Evolutionary conservation across 1,140 invertebrate species (phyloP).

Genomic region (Drosophila pectinifera): DNA sequence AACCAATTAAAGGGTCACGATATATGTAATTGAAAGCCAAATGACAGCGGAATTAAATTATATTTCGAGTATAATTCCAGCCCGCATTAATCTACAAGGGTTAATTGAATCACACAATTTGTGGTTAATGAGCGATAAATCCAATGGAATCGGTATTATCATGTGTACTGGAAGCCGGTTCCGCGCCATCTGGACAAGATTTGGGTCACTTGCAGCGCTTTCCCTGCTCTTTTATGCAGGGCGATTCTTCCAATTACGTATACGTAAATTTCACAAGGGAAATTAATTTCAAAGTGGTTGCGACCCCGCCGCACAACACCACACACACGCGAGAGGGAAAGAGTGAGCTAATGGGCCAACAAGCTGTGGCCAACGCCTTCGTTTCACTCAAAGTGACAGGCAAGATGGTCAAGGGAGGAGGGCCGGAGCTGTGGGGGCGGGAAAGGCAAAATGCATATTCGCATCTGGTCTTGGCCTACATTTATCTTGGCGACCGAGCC

Average conservation of each 20-base stretch:
- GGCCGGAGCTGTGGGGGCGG: neutral
- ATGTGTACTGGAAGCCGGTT: slow-evolving; percentile 1
- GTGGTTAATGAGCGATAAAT: slow-evolving; percentile 28
- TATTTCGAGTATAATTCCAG: slow-evolving; percentile 1
- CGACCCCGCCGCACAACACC: slow-evolving; percentile 8
- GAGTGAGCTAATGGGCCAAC: slow-evolving; percentile 50
- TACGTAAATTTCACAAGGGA: slow-evolving; percentile 59
- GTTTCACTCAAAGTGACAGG: slow-evolving; percentile 54
- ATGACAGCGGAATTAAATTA: neutral
- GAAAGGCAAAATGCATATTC: slow-evolving; percentile 48
- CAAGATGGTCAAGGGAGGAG: slow-evolving; percentile 23
- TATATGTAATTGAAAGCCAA: slow-evolving; percentile 2
- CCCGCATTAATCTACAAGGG: slow-evolving; percentile 45
- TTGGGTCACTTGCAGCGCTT: slow-evolving; percentile 35
- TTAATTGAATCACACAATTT: slow-evolving; percentile 43
- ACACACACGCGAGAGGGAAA: slow-evolving; percentile 1
- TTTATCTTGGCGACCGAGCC: slow-evolving; percentile 47
- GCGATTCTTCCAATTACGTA: slow-evolving; percentile 23
- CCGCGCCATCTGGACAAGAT: slow-evolving; percentile 16
- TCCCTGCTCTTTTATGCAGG: slow-evolving; percentile 11
- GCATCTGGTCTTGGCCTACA: slow-evolving; percentile 61
- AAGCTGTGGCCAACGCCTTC: slow-evolving; percentile 61
- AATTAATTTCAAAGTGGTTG: slow-evolving; percentile 63
- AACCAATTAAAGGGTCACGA: slow-evolving; percentile 36
- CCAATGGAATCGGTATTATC: slow-evolving; percentile 20